phyloP scores from a whole-genome alignment of 2,888 invertebrate species.

The Drosophila ustulata region DNA sequence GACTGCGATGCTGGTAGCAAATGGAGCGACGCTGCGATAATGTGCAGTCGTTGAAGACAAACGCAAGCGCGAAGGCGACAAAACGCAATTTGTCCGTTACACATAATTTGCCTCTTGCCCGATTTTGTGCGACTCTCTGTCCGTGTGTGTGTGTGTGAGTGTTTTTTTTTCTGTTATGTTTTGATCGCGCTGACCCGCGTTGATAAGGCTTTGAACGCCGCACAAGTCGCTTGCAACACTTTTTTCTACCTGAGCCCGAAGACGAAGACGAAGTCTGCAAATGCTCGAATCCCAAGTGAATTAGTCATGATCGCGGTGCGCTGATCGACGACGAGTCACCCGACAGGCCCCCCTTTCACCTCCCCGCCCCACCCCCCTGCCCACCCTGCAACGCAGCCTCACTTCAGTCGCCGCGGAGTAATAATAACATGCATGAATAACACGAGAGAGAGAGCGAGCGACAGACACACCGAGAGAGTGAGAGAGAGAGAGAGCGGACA shows the following conservation, averaged over 20 bases:
- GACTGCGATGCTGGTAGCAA: conserved; percentile 23
- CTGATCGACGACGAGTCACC: conserved; percentile 63
- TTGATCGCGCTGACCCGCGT: conserved; percentile 39
- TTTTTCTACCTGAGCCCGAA: conserved; percentile 36
- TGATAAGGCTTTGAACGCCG: conserved; percentile 15
- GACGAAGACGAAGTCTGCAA: conserved; percentile 32
- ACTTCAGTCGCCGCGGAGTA: conserved; percentile 17
- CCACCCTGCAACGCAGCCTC: conserved; percentile 3
- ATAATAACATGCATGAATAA: conserved; percentile 47
- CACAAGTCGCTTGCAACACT: conserved; percentile 21
- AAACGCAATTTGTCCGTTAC: conserved; percentile 42
- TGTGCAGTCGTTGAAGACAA: conserved; percentile 64
- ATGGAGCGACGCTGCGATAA: conserved; percentile 45
- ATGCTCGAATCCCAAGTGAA: conserved; percentile 47
- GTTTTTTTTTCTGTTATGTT: conserved; percentile 39
- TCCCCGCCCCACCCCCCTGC: not conserved
- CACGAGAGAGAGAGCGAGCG: conserved; percentile 3
- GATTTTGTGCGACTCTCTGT: not conserved
- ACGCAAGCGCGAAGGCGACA: conserved; percentile 38
- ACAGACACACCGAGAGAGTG: not conserved
- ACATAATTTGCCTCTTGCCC: conserved; percentile 17
- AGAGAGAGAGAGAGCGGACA: conserved; percentile 13
- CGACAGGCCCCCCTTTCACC: conserved; percentile 22
- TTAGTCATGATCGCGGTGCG: conserved; percentile 65
- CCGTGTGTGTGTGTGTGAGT: not conserved